These are phyloP conservation scores for Agrilus mali DNA, from an alignment of 2,888 invertebrate genomes.

Conservation along the genomic window DNA sequence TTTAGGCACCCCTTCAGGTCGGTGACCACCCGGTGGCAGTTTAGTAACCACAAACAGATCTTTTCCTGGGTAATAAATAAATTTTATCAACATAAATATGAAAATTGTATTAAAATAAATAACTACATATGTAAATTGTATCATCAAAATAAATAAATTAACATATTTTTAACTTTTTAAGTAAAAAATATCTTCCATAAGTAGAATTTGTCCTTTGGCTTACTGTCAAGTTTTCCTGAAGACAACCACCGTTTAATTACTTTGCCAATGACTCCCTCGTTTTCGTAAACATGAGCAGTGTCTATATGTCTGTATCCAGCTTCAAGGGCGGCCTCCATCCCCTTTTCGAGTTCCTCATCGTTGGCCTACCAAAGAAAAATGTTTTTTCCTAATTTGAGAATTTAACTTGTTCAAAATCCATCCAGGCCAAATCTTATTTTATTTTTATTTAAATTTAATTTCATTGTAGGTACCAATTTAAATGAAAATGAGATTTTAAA, in stretches of 20 bases:
- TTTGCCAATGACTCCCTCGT: conserved; percentile 63
- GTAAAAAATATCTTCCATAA: no score
- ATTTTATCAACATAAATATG: not conserved
- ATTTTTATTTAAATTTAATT: conserved; percentile 1
- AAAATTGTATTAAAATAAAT: no score
- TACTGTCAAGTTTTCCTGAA: conserved; percentile 38
- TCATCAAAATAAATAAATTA: no score
- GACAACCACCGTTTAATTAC: conserved; percentile 60
- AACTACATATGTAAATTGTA: no score
- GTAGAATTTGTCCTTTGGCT: conserved; percentile 1
- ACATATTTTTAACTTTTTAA: no score
- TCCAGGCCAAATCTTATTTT: no score
- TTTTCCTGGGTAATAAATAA: conserved; percentile 37
- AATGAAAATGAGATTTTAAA: no score
- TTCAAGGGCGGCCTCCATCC: conserved; percentile 56
- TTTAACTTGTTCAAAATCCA: conserved; percentile 7
- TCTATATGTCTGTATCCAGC: conserved; percentile 77
- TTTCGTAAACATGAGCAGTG: conserved; percentile 64
- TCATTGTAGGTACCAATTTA: no score
- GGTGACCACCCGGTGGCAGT: conserved; percentile 50
- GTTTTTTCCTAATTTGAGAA: conserved; percentile 8
- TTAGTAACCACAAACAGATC: conserved; percentile 80
- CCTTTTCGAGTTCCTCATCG: conserved; percentile 51
- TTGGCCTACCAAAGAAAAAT: conserved; percentile 23
- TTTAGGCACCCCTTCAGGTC: conserved; percentile 49